Base-by-base conservation (phyloP, 2,797 vertebrate genomes). In the Sebastes taczanowskii region DNA sequence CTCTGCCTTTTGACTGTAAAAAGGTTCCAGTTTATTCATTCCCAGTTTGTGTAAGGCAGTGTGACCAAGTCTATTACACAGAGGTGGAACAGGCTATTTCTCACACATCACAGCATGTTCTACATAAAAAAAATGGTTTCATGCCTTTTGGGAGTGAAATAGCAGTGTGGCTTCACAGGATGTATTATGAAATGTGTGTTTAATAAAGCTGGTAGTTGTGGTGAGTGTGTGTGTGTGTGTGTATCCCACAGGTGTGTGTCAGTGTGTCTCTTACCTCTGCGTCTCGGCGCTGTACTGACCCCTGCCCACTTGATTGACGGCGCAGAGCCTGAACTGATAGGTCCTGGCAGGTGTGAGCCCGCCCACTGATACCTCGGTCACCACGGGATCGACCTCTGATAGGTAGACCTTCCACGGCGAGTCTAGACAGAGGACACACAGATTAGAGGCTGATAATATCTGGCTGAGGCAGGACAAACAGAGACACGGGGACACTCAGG, bases 331-430 rank as follows among this genome's bases (percentile, higher is more conserved):
- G 88, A 99, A 99, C 90, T 99, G 98, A 93, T 99, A 99, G 82
- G 97, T 98, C 67, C 97, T 95, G 67, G 98, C 98, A 0, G 98
- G 98, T 0, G 97, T 99, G 68, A 99, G 96, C 56, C 97, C 97
- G 0, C 94, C 97, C 94, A 99, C 97, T 2, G 95, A 95, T 49
- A 97, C 89, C 8, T 90, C 8, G 0, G 95, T 96, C 93, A 95
- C 91, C 8, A 90, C 92, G 0, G 98, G 96, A 85, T 97, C 92
- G 2, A 99, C 95, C 42, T 97, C 93, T 0, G 97, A 95, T 34
- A 98, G 94, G 86, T 98, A 97, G 65, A 98, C 96, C 90, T 97
- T 99, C 98, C 98, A 99, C 0, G 98, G 98, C 10, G 98, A 99
- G 93, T 99, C 98, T 99, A 82, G 73, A 91, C 83, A 81, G 46